phyloP scores from a whole-genome alignment of 2,888 invertebrate genomes.

The Platycnemis pennipes region DNA sequence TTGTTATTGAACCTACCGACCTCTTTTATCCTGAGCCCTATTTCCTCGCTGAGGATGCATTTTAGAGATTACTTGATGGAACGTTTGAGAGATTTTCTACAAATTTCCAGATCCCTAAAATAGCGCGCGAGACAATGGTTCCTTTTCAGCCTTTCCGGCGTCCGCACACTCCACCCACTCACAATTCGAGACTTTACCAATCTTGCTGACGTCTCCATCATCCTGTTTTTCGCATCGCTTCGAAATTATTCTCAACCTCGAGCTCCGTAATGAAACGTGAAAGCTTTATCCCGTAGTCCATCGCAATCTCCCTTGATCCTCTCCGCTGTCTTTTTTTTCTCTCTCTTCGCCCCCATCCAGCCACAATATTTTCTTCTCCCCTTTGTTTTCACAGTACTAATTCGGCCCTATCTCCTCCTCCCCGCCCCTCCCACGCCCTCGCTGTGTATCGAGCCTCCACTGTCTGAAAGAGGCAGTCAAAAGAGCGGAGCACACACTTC shows the following conservation, averaged over 20 bases:
- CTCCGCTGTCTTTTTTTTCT: constrained; percentile 23
- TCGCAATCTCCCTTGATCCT: constrained; percentile 56
- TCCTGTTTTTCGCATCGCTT: constrained; percentile 38
- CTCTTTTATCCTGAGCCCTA: too few relatives aligned
- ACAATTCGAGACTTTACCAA: neutral
- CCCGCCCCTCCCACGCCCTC: neutral
- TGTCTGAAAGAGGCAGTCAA: neutral
- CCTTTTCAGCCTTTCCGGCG: neutral
- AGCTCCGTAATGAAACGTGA: constrained; percentile 55
- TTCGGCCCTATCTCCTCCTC: neutral
- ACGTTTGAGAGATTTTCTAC: neutral
- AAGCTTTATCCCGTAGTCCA: constrained; percentile 50
- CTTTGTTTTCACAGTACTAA: constrained; percentile 54
- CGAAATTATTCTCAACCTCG: constrained; percentile 41
- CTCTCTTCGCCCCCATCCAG: neutral
- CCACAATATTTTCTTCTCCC: constrained; percentile 28
- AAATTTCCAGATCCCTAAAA: neutral
- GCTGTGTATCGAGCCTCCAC: neutral
- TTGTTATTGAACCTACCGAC: too few relatives aligned
- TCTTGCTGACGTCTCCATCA: neutral
- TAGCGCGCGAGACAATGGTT: neutral
- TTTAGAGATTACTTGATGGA: constrained; percentile 23
- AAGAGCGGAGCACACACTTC: neutral
- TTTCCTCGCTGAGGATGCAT: neutral
- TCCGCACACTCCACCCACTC: neutral